Conservation (phyloP, 2,888 invertebrate species). For the Stictocephala bisonia region DNA sequence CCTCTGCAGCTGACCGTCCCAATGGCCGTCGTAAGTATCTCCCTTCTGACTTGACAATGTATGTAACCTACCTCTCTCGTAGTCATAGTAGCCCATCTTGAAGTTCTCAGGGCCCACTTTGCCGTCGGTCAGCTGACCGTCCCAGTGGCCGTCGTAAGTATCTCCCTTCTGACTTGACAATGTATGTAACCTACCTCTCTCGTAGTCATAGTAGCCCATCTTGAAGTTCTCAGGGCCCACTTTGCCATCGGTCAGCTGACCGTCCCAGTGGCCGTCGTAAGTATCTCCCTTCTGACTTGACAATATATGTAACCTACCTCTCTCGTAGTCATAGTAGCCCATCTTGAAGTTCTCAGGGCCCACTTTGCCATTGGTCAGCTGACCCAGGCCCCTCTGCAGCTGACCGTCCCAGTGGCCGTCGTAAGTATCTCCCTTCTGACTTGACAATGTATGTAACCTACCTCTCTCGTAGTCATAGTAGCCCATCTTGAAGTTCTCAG, state of each 20-base stretch:
- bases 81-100: slow-evolving; percentile 72
- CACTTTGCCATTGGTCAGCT: slow-evolving; percentile 83
- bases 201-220: slow-evolving; percentile 71
- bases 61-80: slow-evolving; percentile 67
- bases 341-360: slow-evolving; percentile 81
- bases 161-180: too few relatives aligned
- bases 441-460: too few relatives aligned
- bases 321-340: slow-evolving; percentile 71
- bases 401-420: slow-evolving; percentile 86
- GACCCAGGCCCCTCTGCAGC: slow-evolving; percentile 83
- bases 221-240: slow-evolving; percentile 81
- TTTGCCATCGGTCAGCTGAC: slow-evolving; percentile 84
- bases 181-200: slow-evolving; percentile 67
- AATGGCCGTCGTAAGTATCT: slow-evolving; percentile 89
- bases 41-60: too few relatives aligned
- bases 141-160: slow-evolving; percentile 89
- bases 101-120: slow-evolving; percentile 81
- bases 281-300: too few relatives aligned
- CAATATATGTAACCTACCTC: slow-evolving; percentile 65
- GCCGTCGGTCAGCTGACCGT: slow-evolving; percentile 85
- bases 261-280: slow-evolving; percentile 88
- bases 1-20: slow-evolving; percentile 78
- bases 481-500: slow-evolving; percentile 77
- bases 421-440: too few relatives aligned
- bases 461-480: slow-evolving; percentile 71